These are phyloP conservation scores for Euspilapteryx auroguttella DNA, from an alignment of 2,888 invertebrate genomes.

Conservation along the genomic window DNA sequence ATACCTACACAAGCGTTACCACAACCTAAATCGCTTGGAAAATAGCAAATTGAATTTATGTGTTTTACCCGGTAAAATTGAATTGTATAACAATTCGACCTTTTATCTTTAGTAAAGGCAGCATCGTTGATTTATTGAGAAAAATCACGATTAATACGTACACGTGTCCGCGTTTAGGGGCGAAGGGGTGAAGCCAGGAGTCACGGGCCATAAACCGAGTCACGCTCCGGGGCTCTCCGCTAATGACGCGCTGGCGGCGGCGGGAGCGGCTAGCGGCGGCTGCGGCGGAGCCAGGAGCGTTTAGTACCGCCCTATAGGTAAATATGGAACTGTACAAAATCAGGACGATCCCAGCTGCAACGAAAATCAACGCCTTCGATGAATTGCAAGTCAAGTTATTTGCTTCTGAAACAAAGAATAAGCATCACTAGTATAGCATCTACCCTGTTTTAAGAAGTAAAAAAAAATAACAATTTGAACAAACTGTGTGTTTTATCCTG, in stretches of 20 bases:
- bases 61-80: constrained; percentile 2
- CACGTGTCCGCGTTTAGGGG: constrained; percentile 52
- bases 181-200: constrained; percentile 36
- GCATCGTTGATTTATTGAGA: constrained; percentile 20
- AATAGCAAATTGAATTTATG: constrained; percentile 13
- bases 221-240: constrained; percentile 36
- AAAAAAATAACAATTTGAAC: too few species aligned
- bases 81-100: not conserved
- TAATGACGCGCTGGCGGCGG: constrained; percentile 24
- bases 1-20: constrained; percentile 6
- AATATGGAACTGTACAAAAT: too few species aligned
- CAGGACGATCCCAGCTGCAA: too few species aligned
- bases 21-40: constrained; percentile 12
- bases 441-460: too few species aligned
- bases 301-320: too few species aligned
- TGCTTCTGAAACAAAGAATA: too few species aligned
- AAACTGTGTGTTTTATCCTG: too few species aligned
- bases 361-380: too few species aligned
- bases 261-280: not conserved
- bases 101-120: constrained; percentile 17
- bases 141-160: constrained; percentile 49
- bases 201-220: constrained; percentile 51
- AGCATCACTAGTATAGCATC: too few species aligned
- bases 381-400: too few species aligned
- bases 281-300: too few species aligned